Evolutionary conservation across 2,113 vertebrate genomes (phyloP).

Genomic region (Andinoacara biseriatus): DNA sequence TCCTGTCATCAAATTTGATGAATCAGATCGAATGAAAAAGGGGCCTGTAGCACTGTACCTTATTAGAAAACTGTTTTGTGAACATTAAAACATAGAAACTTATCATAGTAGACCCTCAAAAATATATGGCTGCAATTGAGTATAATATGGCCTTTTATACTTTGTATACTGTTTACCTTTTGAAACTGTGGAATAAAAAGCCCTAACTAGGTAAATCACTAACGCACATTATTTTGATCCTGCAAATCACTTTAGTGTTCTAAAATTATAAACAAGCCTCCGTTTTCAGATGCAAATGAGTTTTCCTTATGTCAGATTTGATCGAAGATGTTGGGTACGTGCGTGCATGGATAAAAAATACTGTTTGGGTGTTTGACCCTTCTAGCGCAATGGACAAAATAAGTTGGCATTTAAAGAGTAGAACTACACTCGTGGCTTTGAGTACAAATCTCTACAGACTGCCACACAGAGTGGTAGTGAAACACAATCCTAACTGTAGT

Average conservation of each 20-base stretch:
- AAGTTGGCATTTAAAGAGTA: not conserved
- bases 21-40: not conserved
- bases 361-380: not conserved
- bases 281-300: not conserved
- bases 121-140: not conserved
- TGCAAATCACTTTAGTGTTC: not conserved
- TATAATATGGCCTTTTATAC: not conserved
- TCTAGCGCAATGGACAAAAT: not conserved
- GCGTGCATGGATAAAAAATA: not conserved
- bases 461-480: conserved; percentile 9
- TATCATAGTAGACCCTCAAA: not conserved
- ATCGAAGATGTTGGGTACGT: not conserved
- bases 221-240: not conserved
- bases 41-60: not conserved
- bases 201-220: no score
- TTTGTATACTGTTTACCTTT: not conserved
- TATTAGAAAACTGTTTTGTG: not conserved
- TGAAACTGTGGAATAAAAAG: not conserved
- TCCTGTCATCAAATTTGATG: not conserved
- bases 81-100: not conserved
- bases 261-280: not conserved
- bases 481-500: conserved; percentile 25
- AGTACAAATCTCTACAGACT: conserved; percentile 13
- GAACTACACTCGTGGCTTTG: conserved; percentile 1
- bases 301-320: not conserved